These are phyloP conservation scores for Caenorhabditis macrosperma DNA, from an alignment of 2,888 invertebrate species.

Conservation along the genomic window DNA sequence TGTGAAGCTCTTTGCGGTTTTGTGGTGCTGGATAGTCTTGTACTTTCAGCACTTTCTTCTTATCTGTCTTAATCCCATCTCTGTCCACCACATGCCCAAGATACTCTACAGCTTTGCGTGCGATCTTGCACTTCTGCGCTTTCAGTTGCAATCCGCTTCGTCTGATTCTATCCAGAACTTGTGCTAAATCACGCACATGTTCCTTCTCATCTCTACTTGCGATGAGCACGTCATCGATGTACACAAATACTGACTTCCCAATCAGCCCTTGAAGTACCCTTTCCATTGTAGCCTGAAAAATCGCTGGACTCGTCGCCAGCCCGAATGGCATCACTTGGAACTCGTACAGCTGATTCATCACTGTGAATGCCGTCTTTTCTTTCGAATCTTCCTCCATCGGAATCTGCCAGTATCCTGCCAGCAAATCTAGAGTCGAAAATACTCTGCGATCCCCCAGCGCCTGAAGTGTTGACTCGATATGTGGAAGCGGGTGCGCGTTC, in stretches of 20 bases:
- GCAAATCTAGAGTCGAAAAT: slow-evolving; percentile 64
- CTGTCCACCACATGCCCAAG: not conserved
- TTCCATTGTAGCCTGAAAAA: slow-evolving; percentile 71
- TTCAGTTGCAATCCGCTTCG: slow-evolving; percentile 1
- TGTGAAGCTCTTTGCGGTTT: not conserved
- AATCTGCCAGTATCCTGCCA: slow-evolving; percentile 70
- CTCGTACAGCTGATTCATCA: too few relatives aligned
- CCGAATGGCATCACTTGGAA: too few relatives aligned
- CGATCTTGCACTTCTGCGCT: slow-evolving; percentile 14
- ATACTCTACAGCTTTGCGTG: not conserved
- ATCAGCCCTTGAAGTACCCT: too few relatives aligned
- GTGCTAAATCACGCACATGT: too few relatives aligned
- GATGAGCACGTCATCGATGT: too few relatives aligned
- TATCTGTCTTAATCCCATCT: slow-evolving; percentile 2
- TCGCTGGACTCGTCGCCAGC: slow-evolving; percentile 68
- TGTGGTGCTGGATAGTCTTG: not conserved
- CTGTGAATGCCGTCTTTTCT: too few relatives aligned
- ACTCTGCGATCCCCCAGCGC: slow-evolving; percentile 35
- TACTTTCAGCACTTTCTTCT: slow-evolving; percentile 18
- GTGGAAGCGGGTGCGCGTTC: too few relatives aligned
- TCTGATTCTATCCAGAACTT: not conserved
- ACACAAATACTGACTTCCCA: too few relatives aligned
- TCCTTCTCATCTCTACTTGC: too few relatives aligned
- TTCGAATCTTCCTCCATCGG: slow-evolving; percentile 51
- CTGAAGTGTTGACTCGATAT: slow-evolving; percentile 56